Percentiles rank a stretch among this genome's conserved stretches.
These are phyloP conservation scores for Hydropotes inermis DNA, from an alignment of 2,113 vertebrate species.

Conservation along the genomic window DNA sequence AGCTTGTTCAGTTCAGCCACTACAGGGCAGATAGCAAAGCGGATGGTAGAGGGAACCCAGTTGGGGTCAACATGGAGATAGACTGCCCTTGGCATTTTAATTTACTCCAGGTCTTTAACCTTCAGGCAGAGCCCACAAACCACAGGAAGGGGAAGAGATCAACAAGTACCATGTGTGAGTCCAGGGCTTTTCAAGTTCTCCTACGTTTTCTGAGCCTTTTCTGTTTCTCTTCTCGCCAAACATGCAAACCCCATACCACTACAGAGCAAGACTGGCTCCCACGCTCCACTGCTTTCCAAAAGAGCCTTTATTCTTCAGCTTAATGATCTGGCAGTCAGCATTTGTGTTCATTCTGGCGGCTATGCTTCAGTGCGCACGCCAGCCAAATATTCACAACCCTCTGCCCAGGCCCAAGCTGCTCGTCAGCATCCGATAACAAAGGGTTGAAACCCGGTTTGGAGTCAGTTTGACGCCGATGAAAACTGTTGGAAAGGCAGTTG, in stretches of 20 bases:
- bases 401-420: not conserved
- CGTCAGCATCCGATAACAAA: not conserved
- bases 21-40: not conserved
- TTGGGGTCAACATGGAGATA: not conserved
- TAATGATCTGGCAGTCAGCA: not conserved
- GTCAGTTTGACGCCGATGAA: not conserved
- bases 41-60: not conserved
- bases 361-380: not conserved
- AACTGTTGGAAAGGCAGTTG: not conserved
- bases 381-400: not conserved
- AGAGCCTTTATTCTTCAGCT: slow-evolving; percentile 18
- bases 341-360: not conserved
- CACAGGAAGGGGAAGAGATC: not conserved
- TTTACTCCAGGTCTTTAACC: slow-evolving; percentile 21
- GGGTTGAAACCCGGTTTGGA: not conserved
- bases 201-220: not conserved
- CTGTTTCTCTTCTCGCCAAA: not conserved
- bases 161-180: not conserved
- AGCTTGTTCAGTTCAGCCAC: not conserved
- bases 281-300: slow-evolving; percentile 29
- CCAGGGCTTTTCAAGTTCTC: not conserved
- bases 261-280: not conserved
- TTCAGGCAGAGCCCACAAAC: slow-evolving; percentile 32
- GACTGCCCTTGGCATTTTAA: slow-evolving; percentile 26
- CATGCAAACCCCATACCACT: not conserved